Conservation (phyloP, 2,888 invertebrate species). For the Craniophora ligustri region DNA sequence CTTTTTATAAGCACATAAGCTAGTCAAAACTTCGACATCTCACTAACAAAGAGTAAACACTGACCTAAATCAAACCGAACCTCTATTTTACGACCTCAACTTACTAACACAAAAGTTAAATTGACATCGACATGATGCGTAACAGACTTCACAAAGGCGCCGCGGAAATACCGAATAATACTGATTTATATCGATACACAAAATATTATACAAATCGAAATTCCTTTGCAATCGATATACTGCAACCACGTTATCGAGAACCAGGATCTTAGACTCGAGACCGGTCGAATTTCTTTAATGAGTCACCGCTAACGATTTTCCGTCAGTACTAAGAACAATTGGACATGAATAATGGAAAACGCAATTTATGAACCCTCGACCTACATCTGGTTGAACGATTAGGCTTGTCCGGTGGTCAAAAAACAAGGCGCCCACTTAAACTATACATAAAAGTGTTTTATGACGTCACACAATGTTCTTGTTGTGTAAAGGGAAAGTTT, state of each 20-base stretch:
- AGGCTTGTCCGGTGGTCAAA: slow-evolving; percentile 45
- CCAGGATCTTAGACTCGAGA: slow-evolving; percentile 55
- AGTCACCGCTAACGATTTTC: slow-evolving; percentile 85
- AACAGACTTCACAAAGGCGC: slow-evolving; percentile 43
- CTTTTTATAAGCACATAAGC: neutral
- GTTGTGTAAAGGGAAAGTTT: neutral
- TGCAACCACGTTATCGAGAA: slow-evolving; percentile 51
- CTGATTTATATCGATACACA: slow-evolving; percentile 34
- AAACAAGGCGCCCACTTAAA: slow-evolving; percentile 34
- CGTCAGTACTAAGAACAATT: slow-evolving; percentile 81
- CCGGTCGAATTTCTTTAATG: slow-evolving; percentile 81
- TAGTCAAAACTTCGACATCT: neutral
- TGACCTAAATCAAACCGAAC: neutral
- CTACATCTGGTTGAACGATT: slow-evolving; percentile 69
- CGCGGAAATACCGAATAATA: slow-evolving; percentile 36
- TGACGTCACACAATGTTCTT: slow-evolving; percentile 47
- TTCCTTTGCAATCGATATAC: slow-evolving; percentile 52
- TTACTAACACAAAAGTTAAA: slow-evolving; percentile 17
- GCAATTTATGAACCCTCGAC: slow-evolving; percentile 62
- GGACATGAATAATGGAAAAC: slow-evolving; percentile 83
- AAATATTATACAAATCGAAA: slow-evolving; percentile 51
- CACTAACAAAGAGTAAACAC: neutral
- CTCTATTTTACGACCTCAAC: neutral
- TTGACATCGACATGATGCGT: slow-evolving; percentile 27
- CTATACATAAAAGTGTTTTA: slow-evolving; percentile 55